Base-by-base conservation (phyloP, 1,140 invertebrate genomes). In the Stegodyphus mimosarum region DNA sequence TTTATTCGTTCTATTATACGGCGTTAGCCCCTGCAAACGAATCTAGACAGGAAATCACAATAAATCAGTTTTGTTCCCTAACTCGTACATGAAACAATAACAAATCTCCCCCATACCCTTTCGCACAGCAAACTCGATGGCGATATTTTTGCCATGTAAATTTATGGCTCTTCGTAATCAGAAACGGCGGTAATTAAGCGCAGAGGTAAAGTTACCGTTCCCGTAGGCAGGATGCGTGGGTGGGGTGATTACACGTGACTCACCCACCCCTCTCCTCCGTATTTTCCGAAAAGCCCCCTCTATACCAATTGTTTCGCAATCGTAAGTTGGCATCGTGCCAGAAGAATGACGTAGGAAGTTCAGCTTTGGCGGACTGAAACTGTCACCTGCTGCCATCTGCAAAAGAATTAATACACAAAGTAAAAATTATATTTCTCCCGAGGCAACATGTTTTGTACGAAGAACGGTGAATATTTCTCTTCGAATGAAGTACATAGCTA, bases 131-230 rank as follows among this genome's bases (percentile, higher is more conserved):
- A 15, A 60, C 55, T 66, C 77, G 15, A 15, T 64, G 66, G 77
- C 66, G 50, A 70, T 66, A 79, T 55, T 79, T 79, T 79, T 79
- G 77, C 77, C 77, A 79, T 55, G 77, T 55, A 79, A 79, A 79
- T 70, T 79, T 79, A 79, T 63, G 77, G 66, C 49, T 63, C 48
- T 69, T 81, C 78, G 70, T 72, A 81, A 72, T 71, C 78, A 81
- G 78, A 18, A 81, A 72, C 69, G 72, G 78, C 53, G 33, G 78
- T 81, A 81, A 81, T 81, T 81, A 81, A 81, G 55, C 70, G 66
- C 63, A 66, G 77, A 81, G 78, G 78, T 81, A 64, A 81, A 72
- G 67, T 81, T 72, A 18, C 18, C 74, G 17, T 74, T 64, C 33
- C 63, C 15, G 18, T 7, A 18, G 17, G 33, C 51, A 72, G 53